A percentile compares a stretch with the other conserved stretches of the same genome.
phyloP scores from a whole-genome alignment of 2,888 invertebrate genomes.

The Erebia aethiops region DNA sequence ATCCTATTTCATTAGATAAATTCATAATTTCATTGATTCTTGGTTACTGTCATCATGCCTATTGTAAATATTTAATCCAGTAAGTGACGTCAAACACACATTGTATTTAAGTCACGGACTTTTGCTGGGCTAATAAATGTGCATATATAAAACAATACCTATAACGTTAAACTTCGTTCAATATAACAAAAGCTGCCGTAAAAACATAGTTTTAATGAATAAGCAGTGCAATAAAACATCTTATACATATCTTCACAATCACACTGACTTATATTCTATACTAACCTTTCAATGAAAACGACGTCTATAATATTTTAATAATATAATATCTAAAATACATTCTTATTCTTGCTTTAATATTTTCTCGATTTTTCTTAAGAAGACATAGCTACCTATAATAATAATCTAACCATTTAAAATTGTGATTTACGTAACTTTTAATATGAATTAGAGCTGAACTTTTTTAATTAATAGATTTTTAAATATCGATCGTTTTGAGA shows the following conservation, averaged over 20 bases:
- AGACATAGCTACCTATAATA: constrained; percentile 7
- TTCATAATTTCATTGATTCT: too few relatives aligned
- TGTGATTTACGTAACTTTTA: constrained; percentile 1
- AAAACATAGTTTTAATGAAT: background rate
- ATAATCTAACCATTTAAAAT: constrained; percentile 8
- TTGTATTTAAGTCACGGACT: background rate
- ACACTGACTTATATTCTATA: constrained; percentile 7
- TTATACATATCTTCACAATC: background rate
- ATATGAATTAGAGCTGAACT: constrained; percentile 1
- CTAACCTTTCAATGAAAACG: constrained; percentile 1
- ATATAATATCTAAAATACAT: background rate
- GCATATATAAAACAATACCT: background rate
- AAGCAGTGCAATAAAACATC: constrained; percentile 8
- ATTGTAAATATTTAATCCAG: background rate
- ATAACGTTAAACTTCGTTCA: background rate
- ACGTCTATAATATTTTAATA: background rate
- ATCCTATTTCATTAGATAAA: too few relatives aligned
- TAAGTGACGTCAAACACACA: background rate
- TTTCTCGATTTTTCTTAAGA: background rate
- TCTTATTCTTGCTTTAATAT: background rate
- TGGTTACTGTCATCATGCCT: too few relatives aligned
- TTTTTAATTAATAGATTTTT: constrained; percentile 1
- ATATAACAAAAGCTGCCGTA: background rate
- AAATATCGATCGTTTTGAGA: background rate
- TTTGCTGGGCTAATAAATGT: background rate